phyloP scores from a whole-genome alignment of 2,113 vertebrate species.

The Monopterus albus region DNA sequence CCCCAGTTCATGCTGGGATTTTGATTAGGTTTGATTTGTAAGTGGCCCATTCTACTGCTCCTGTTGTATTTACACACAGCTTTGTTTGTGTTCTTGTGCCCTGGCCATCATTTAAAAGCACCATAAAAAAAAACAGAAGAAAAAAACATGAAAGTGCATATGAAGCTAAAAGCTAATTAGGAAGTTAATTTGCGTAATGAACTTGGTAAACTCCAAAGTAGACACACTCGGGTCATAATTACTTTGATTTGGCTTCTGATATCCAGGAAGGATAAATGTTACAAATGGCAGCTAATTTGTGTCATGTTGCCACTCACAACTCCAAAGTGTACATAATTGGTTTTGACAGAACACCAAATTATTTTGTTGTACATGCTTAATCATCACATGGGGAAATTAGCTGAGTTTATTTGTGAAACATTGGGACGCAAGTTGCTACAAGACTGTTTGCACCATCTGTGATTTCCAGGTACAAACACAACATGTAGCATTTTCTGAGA shows the following conservation, averaged over 20 bases:
- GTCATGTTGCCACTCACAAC: slow-evolving; percentile 52
- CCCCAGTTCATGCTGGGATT: slow-evolving; percentile 48
- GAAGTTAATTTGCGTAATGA: slow-evolving; percentile 77
- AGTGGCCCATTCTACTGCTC: slow-evolving; percentile 48
- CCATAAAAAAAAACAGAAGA: slow-evolving; percentile 40
- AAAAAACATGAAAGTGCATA: slow-evolving; percentile 47
- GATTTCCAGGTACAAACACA: slow-evolving; percentile 30
- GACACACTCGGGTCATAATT: slow-evolving; percentile 67
- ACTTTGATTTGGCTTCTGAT: slow-evolving; percentile 69
- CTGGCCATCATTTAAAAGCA: slow-evolving; percentile 66
- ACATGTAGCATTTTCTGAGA: not conserved
- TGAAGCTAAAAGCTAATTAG: slow-evolving; percentile 73
- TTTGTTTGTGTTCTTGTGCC: slow-evolving; percentile 60
- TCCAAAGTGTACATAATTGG: slow-evolving; percentile 72
- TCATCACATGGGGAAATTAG: slow-evolving; percentile 69
- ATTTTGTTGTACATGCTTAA: slow-evolving; percentile 68
- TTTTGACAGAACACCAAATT: slow-evolving; percentile 59
- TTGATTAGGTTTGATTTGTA: slow-evolving; percentile 55
- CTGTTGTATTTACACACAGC: slow-evolving; percentile 37
- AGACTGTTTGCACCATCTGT: slow-evolving; percentile 47
- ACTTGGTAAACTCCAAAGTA: slow-evolving; percentile 68
- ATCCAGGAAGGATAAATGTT: slow-evolving; percentile 74
- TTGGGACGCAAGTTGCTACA: slow-evolving; percentile 46
- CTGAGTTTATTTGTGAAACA: slow-evolving; percentile 64
- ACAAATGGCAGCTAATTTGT: slow-evolving; percentile 69